These are phyloP conservation scores for Poeciliopsis turrubarensis DNA, from an alignment of 2,113 vertebrate species.

Conservation along the genomic window DNA sequence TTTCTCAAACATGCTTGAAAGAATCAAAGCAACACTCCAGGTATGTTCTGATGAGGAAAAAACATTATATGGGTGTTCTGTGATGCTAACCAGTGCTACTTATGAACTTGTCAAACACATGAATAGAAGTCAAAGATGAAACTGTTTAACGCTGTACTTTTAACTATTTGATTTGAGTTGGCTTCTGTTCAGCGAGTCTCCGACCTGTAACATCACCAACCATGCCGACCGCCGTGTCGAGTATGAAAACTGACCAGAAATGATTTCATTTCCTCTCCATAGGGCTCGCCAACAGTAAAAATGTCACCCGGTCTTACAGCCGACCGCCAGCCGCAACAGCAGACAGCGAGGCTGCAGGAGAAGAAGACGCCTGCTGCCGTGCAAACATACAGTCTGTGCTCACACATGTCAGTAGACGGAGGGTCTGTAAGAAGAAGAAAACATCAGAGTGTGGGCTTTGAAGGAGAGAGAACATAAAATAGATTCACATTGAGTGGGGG, in stretches of 20 bases:
- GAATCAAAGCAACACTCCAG: too few species aligned
- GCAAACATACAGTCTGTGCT: neutral
- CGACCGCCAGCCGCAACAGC: neutral
- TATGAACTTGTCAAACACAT: too few species aligned
- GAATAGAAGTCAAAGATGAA: too few species aligned
- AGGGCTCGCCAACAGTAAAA: neutral
- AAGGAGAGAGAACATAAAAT: conserved; percentile 51
- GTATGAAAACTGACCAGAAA: neutral
- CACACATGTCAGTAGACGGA: neutral
- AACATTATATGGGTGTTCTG: too few species aligned
- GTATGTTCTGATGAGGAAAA: too few species aligned
- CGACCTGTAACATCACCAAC: too few species aligned
- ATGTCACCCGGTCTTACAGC: conserved; percentile 9
- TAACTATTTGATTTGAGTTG: too few species aligned
- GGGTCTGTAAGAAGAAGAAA: conserved; percentile 16
- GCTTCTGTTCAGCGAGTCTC: too few species aligned
- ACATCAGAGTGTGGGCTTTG: conserved; percentile 19
- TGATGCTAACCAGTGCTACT: too few species aligned
- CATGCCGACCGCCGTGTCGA: neutral
- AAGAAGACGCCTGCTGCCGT: neutral
- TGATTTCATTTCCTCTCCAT: neutral
- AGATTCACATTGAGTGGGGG: conserved; percentile 21
- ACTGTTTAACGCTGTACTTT: too few species aligned
- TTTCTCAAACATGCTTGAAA: too few species aligned
- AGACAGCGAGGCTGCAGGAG: conserved; percentile 10